These are phyloP conservation scores for Gisinianus flammeolus DNA, from an alignment of 2,888 invertebrate species.

Conservation along the genomic window DNA sequence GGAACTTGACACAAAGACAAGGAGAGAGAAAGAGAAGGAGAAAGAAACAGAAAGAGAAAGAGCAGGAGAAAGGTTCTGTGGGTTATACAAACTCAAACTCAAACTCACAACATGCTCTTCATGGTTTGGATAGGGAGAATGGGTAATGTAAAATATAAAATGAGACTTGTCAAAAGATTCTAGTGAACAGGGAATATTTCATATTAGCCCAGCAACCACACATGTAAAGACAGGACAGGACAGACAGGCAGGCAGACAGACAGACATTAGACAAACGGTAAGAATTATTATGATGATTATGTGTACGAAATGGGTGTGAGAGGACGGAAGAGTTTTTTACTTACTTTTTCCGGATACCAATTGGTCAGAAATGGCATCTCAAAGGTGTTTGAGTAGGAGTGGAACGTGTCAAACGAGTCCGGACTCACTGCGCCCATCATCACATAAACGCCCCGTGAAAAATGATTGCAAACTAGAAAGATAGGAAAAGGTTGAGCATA, in stretches of 20 bases:
- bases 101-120: too few species aligned
- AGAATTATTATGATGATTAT: background rate
- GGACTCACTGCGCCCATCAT: conserved; percentile 91
- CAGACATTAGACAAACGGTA: background rate
- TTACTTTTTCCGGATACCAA: conserved; percentile 91
- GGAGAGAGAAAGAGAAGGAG: background rate
- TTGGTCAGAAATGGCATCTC: conserved; percentile 94
- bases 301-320: background rate
- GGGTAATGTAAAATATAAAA: too few species aligned
- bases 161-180: background rate
- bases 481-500: background rate
- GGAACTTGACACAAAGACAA: background rate
- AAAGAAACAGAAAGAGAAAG: background rate
- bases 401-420: conserved; percentile 91
- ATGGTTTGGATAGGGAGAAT: too few species aligned
- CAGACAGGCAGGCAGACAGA: background rate
- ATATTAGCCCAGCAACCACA: background rate
- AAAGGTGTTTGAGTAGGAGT: conserved; percentile 92
- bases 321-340: conserved; percentile 50
- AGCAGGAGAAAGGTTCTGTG: background rate
- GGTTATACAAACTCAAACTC: background rate
- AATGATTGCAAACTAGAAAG: conserved; percentile 84
- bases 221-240: too few species aligned
- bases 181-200: background rate
- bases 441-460: conserved; percentile 84